Conservation (phyloP, 2,888 invertebrate species). For the Lithophane ornitopus region DNA sequence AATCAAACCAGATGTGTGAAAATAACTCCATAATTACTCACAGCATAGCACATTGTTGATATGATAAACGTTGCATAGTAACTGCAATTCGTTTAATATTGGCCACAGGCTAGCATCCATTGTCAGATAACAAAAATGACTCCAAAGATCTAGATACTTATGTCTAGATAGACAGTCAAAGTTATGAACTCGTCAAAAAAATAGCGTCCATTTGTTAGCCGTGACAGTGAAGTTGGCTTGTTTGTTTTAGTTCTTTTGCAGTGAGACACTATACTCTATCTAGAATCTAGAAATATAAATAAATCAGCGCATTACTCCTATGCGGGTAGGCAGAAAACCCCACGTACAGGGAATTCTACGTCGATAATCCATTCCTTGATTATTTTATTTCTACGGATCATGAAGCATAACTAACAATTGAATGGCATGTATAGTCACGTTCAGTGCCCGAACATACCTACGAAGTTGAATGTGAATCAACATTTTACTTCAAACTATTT, state of each 20-base stretch:
- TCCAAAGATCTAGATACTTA: too few species aligned
- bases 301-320: neutral
- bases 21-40: constrained; percentile 36
- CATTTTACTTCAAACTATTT: neutral
- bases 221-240: too few species aligned
- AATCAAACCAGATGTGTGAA: constrained; percentile 38
- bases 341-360: too few species aligned
- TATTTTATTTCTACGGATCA: neutral
- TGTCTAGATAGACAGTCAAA: too few species aligned
- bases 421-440: neutral
- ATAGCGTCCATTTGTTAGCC: too few species aligned
- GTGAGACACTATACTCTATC: too few species aligned
- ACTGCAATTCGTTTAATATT: constrained; percentile 27
- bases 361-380: constrained; percentile 2
- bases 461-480: neutral
- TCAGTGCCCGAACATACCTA: neutral
- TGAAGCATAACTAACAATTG: constrained; percentile 9
- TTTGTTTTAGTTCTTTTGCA: too few species aligned
- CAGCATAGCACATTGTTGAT: constrained; percentile 4
- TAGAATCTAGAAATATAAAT: too few species aligned
- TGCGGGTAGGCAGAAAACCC: neutral
- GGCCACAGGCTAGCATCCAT: constrained; percentile 15
- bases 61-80: constrained; percentile 37
- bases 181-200: too few species aligned
- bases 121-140: constrained; percentile 18